These are phyloP conservation scores for Rhynchonema sp. DNA, from an alignment of 2,888 invertebrate genomes.

Conservation along the genomic window DNA sequence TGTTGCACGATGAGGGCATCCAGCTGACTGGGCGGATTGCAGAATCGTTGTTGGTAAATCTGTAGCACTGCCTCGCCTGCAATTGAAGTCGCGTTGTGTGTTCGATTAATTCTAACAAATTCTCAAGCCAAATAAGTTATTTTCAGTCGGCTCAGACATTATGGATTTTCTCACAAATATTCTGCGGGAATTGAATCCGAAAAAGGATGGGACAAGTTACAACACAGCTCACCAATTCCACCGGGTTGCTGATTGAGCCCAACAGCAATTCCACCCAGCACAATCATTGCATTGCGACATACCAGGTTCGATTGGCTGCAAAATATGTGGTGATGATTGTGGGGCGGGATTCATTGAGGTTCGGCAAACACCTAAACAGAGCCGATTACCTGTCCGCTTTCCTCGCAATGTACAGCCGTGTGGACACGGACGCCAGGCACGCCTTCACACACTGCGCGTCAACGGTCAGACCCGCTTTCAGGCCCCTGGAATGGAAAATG, in stretches of 20 bases:
- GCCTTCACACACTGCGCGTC: conserved; percentile 87
- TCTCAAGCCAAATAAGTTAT: too few relatives aligned
- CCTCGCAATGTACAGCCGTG: conserved; percentile 66
- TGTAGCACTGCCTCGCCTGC: conserved; percentile 43
- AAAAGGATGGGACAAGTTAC: conserved; percentile 49
- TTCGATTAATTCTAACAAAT: background rate
- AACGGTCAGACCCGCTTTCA: conserved; percentile 66
- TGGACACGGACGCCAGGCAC: conserved; percentile 81
- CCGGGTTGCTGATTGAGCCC: conserved; percentile 76
- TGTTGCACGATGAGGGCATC: conserved; percentile 90
- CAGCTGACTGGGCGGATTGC: conserved; percentile 70
- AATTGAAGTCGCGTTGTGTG: too few relatives aligned
- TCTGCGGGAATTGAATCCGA: too few relatives aligned
- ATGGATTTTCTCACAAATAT: too few relatives aligned
- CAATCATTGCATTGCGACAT: conserved; percentile 85
- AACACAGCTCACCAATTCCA: too few relatives aligned
- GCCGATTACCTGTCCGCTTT: background rate
- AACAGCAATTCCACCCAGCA: conserved; percentile 89
- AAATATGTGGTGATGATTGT: too few relatives aligned
- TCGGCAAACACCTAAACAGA: too few relatives aligned
- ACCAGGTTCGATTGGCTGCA: conserved; percentile 70
- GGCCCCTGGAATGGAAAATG: conserved; percentile 36
- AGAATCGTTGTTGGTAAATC: conserved; percentile 84
- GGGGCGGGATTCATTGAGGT: too few relatives aligned
- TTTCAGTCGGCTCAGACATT: too few relatives aligned